Percentiles rank a stretch among this genome's conserved stretches.
Evolutionary conservation across 1,140 invertebrate genomes (phyloP).

Genomic region (Zaprionus kolodkinae): DNA sequence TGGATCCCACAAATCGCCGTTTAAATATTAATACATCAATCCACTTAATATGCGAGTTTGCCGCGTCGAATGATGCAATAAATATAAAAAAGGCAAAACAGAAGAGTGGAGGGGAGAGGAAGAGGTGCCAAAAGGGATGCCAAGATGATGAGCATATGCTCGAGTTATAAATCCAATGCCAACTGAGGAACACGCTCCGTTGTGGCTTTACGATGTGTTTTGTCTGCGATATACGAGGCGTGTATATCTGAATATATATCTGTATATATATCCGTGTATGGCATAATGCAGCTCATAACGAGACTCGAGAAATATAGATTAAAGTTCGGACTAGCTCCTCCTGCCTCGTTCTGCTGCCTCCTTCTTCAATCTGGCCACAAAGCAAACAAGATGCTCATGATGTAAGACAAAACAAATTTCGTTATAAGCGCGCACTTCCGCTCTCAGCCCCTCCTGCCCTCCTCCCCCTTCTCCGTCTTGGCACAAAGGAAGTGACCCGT

Average conservation of each 20-base stretch:
- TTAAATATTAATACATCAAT: constrained; percentile 84
- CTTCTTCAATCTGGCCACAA: constrained; percentile 71
- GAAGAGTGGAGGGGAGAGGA: background rate
- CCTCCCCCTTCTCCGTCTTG: background rate
- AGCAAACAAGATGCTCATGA: constrained; percentile 64
- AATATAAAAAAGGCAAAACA: constrained; percentile 70
- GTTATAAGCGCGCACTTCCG: constrained; percentile 68
- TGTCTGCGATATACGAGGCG: constrained; percentile 15
- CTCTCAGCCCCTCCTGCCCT: constrained; percentile 13
- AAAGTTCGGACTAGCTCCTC: constrained; percentile 16
- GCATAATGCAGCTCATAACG: constrained; percentile 31
- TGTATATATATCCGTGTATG: background rate
- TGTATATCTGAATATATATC: background rate
- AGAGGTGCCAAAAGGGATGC: background rate
- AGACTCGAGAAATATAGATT: constrained; percentile 30
- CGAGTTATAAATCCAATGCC: constrained; percentile 44
- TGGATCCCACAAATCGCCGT: constrained; percentile 50
- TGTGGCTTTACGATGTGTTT: constrained; percentile 41
- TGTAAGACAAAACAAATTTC: constrained; percentile 73
- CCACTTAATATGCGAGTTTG: constrained; percentile 81
- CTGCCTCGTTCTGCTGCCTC: too few species aligned
- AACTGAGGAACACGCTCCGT: background rate
- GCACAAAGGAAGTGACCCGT: constrained; percentile 65
- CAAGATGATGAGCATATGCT: constrained; percentile 54
- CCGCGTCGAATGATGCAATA: constrained; percentile 76